Conservation (phyloP, 2,113 vertebrate species). For the Cepphus grylle region DNA sequence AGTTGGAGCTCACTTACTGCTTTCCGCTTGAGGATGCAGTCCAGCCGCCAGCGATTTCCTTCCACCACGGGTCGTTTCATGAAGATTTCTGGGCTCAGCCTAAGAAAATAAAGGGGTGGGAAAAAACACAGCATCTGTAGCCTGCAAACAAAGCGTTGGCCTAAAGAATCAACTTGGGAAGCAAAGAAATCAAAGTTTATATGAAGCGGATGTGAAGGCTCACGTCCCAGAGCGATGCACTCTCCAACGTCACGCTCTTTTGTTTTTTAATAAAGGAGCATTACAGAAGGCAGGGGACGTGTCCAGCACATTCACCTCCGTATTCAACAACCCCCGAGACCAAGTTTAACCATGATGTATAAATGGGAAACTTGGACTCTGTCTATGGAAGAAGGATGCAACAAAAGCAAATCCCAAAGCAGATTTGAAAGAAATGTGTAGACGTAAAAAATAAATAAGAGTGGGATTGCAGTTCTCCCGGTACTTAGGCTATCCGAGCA, state of each 20-base stretch:
- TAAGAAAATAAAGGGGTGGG: constrained; percentile 43
- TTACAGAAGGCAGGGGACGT: not conserved
- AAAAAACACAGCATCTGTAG: not conserved
- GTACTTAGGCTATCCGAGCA: not conserved
- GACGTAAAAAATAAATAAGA: not conserved
- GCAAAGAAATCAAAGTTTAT: not conserved
- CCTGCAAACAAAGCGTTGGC: constrained; percentile 7
- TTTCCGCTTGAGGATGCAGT: constrained; percentile 89
- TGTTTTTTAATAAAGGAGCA: not conserved
- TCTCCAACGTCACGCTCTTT: not conserved
- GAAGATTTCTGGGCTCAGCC: constrained; percentile 98
- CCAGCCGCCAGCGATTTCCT: constrained; percentile 94
- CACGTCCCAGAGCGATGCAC: not conserved
- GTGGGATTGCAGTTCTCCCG: not conserved
- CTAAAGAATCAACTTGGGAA: not conserved
- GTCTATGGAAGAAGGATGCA: not conserved
- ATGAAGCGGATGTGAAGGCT: not conserved
- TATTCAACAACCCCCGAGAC: not conserved
- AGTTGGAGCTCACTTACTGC: constrained; percentile 80
- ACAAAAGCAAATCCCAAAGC: not conserved
- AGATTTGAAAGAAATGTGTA: not conserved
- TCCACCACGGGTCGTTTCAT: constrained; percentile 95
- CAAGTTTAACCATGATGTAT: not conserved
- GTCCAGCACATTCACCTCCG: not conserved
- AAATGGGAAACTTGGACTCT: not conserved